Base-by-base conservation (phyloP, 2,113 vertebrate species). In the Tragulus kanchil region DNA sequence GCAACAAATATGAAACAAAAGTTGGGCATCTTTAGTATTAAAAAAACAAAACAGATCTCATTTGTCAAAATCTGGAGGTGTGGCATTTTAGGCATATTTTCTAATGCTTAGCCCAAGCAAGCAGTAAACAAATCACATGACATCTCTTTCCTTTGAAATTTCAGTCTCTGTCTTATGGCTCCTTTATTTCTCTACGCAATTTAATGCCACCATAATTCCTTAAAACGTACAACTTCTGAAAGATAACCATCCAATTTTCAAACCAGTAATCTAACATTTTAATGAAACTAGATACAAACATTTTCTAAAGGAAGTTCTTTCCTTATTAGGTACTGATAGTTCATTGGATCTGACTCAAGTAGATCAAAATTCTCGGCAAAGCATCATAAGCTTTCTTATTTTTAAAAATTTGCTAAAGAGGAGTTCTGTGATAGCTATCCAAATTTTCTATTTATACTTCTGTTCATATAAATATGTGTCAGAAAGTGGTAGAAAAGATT, bases 401-500 rank as follows among this genome's bases (percentile, higher is more conserved):
- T 54, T 61, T 91, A 50, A 82, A 89, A 81, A 69, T 23, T n/a
- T 15, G 6, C 42, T 64, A 82, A 88, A 90, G 2, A 48, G 0
- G 1, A 7, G 4, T 65, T 96, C 75, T 62, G 5, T 10, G 12
- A 8, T 71, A 15, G 7, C 11, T 78, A 50, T 59, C 8, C 45
- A 82, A 79, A 78, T 58, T 56, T 93, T 89, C 9, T 0, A 84
- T 1, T 10, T 0, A 42, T 59, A 42, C 11, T 75, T 79, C 54
- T 87, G 1, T 91, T 17, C 45, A 59, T 54, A 65, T 81, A 65
- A 75, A 79, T 36, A 28, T 36, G 14, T 71, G 59, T 79, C 71
- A 83, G 14, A 71, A 88, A 89, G 31, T 58, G 19, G 9, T 77
- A 90, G 50, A 92, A 87, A 62, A 90, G 10, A 94, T 85, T 84